Percentiles rank a stretch among this genome's conserved stretches.
phyloP scores from a whole-genome alignment of 1,140 invertebrate genomes.

The Batillaria attramentaria region DNA sequence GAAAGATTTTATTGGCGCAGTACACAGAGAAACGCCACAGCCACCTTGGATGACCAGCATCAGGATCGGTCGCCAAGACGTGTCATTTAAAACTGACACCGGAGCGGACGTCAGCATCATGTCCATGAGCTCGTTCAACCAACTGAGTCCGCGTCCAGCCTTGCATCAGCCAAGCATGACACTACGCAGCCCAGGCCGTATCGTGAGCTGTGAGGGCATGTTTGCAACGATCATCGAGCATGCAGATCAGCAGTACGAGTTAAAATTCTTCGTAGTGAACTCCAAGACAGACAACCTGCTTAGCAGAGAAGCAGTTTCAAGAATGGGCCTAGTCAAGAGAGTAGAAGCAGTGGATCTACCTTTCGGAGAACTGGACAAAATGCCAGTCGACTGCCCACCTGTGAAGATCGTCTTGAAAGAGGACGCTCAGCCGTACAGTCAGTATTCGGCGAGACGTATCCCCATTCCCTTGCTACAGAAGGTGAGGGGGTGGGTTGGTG shows the following conservation, averaged over 20 bases:
- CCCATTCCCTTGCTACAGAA: conserved; percentile 5
- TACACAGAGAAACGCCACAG: neutral
- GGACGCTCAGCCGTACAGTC: conserved; percentile 10
- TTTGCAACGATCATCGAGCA: neutral
- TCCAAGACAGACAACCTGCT: conserved; percentile 1
- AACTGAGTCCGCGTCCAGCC: neutral
- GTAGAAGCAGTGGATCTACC: neutral
- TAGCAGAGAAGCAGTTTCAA: neutral
- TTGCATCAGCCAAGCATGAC: no score
- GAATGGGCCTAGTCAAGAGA: neutral
- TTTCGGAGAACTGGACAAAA: neutral
- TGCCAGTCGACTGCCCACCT: neutral
- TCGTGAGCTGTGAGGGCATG: neutral
- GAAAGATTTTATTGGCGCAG: neutral
- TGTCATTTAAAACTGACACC: neutral
- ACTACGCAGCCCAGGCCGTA: neutral
- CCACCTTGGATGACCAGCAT: neutral
- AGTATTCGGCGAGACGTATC: neutral
- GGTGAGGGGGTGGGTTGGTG: no score
- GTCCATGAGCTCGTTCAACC: neutral
- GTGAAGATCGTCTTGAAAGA: conserved; percentile 6
- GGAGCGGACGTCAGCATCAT: neutral
- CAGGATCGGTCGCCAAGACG: neutral
- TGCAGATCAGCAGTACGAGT: neutral
- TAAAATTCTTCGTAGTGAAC: neutral